Evolutionary conservation across 2,797 vertebrate species (phyloP), one percentile per base, ranked within the genome.

Genomic region (Pempheris klunzingeri): DNA sequence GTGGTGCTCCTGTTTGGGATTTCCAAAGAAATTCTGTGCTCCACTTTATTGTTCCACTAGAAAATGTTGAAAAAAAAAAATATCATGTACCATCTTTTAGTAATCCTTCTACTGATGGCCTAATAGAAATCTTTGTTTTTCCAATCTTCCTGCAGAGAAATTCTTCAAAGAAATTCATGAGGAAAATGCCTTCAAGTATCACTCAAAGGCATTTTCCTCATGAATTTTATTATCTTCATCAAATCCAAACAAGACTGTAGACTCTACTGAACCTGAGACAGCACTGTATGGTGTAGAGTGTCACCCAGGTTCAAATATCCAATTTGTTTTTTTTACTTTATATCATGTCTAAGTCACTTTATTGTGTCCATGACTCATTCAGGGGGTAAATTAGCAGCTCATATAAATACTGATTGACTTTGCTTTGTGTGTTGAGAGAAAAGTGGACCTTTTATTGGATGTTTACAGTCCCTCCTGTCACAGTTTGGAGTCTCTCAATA

Each of bases 191-290:
- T 84, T 66, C 70, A 70, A 81, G 81, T 66, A 59, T 57, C 30
- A 84, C 86, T 84, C 3, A 5, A 39, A 82, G 80, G 52, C 44
- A 64, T 78, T 72, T 83, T 81, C 53, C 67, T 76, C 65, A 72
- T 80, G 70, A 82, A 85, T 86, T 76, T 62, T 84, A 80, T 84
- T 82, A 74, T 77, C 69, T 77, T 66, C 73, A 88, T 85, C 85
- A 81, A 79, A 80, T 69, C 17, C 12, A 72, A 34, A 74, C 60
- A 53, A 71, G 32, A 52, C 54, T 64, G 58, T 55, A 50, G 53
- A 74, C 49, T 60, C 30, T 34, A 24, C 39, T 39, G 13, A 80
- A 71, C 61, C 54, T 28, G 4, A 63, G 26, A 28, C 26, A 43
- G 4, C 34, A n/a, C 13, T 11, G 22, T 34, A 44, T 15, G 38